phyloP scores from a whole-genome alignment of 2,888 invertebrate genomes.

The Lumbricus terrestris region DNA sequence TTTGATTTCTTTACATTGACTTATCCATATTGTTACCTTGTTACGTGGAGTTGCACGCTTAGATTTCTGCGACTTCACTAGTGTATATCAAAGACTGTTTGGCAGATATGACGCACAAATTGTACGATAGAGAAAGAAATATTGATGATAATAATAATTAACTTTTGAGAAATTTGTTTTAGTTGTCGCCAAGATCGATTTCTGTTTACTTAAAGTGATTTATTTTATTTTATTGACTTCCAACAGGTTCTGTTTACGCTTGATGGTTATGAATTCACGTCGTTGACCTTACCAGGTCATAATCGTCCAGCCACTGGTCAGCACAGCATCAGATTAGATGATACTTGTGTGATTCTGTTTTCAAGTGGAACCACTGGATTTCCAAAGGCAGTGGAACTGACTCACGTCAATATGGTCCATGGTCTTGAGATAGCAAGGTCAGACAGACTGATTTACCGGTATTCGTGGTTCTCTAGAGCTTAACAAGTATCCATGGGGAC shows the following conservation, averaged over 20 bases:
- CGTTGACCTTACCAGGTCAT: background rate
- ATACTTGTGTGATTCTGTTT: constrained; percentile 73
- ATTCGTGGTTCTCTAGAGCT: too few species aligned
- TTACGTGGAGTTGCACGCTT: background rate
- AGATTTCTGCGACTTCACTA: too few species aligned
- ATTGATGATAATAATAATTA: background rate
- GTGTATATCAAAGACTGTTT: background rate
- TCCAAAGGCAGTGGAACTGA: constrained; percentile 57
- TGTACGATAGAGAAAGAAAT: background rate
- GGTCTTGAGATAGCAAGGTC: background rate
- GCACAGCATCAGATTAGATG: constrained; percentile 45
- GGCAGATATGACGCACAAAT: background rate
- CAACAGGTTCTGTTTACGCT: background rate
- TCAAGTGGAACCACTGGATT: constrained; percentile 82
- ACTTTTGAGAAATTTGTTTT: background rate
- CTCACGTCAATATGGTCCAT: constrained; percentile 49
- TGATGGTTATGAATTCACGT: background rate
- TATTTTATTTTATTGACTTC: background rate
- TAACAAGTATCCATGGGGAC: too few species aligned
- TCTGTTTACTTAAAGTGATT: background rate
- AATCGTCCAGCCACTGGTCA: background rate
- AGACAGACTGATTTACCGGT: background rate
- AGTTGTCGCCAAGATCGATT: background rate
- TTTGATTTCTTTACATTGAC: too few species aligned
- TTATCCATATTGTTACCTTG: too few species aligned